Base-by-base conservation (phyloP, 1,140 invertebrate genomes). In the Sycophaga agraensis region DNA sequence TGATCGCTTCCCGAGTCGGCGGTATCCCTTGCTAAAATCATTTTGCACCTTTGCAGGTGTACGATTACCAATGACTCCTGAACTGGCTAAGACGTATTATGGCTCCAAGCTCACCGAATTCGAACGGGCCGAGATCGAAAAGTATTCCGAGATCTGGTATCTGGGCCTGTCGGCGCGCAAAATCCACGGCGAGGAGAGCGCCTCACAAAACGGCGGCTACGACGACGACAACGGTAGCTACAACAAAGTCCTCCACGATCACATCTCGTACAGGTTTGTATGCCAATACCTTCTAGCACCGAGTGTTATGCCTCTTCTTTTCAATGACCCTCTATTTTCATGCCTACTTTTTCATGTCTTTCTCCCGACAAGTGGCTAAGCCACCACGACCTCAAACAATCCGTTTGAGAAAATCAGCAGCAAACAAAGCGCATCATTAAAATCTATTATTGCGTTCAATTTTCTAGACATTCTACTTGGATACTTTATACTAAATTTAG, bases 211-310 rank as follows among this genome's bases (percentile, higher is more conserved):
- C 76, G 86, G 87, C 65, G 92, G 92, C 28, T 96, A 91, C 74
- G 93, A 96, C 73, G 92, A 96, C 75, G 93, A 95, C 60, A 93
- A 93, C 74, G 93, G 93, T 71, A 94, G 91, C 77, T 95, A 95
- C 75, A 92, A 92, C 76, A 95, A 95, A 85, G 91, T 94, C 77
- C 85, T 93, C 63, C 91, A 94, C 80, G 96, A 98, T 83, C 96
- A 97, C 80, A 89, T 98, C 77, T 90, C 90, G 37, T 98, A 96
- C 82, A 86, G 79, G 78, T 78, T 7, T 42, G n/a, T 19, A 42
- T 6, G n/a, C n/a, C n/a, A n/a, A n/a, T 31, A 11, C 28, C 28
- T 31, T 31, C 4, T 31, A 31, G 28, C 28, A 11, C 31, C 21
- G 9, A 17, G n/a, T n/a, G n/a, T n/a, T n/a, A n/a, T n/a, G n/a